phyloP scores from a whole-genome alignment of 2,888 invertebrate genomes.

The Ceraclea dissimilis region DNA sequence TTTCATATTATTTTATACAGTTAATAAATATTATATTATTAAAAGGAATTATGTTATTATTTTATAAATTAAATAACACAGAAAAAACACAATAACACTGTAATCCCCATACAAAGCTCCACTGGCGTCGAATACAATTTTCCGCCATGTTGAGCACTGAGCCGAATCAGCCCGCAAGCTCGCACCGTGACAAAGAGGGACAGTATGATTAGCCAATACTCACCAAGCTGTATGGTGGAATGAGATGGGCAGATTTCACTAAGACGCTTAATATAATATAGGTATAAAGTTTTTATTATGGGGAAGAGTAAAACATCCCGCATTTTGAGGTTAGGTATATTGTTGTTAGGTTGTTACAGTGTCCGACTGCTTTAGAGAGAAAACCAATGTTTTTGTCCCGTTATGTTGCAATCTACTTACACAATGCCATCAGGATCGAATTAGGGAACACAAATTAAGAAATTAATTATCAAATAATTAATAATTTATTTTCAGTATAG shows the following conservation, averaged over 20 bases:
- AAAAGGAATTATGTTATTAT: not conserved
- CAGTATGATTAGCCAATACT: not conserved
- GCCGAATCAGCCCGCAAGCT: slow-evolving; percentile 46
- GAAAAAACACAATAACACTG: slow-evolving; percentile 25
- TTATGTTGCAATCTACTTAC: slow-evolving; percentile 8
- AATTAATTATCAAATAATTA: too few relatives aligned
- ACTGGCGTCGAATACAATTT: slow-evolving; percentile 48
- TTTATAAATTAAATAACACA: slow-evolving; percentile 20
- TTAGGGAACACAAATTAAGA: not conserved
- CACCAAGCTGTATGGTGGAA: not conserved
- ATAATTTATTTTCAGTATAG: not conserved
- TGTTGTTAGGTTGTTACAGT: not conserved
- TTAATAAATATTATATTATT: not conserved
- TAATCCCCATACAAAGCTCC: slow-evolving; percentile 24
- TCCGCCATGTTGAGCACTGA: slow-evolving; percentile 44
- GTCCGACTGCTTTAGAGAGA: slow-evolving; percentile 23
- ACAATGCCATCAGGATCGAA: not conserved
- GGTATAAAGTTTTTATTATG: too few relatives aligned
- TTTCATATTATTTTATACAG: not conserved
- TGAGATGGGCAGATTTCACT: slow-evolving; percentile 5
- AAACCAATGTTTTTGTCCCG: slow-evolving; percentile 24
- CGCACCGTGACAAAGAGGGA: slow-evolving; percentile 6
- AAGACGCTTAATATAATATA: not conserved
- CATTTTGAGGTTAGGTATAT: slow-evolving; percentile 21
- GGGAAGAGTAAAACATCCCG: slow-evolving; percentile 8